A percentile compares a stretch with the other conserved stretches of the same genome.
These are phyloP conservation scores for Entosphenus tridentatus DNA, from an alignment of 2,113 vertebrate genomes.

Conservation along the genomic window DNA sequence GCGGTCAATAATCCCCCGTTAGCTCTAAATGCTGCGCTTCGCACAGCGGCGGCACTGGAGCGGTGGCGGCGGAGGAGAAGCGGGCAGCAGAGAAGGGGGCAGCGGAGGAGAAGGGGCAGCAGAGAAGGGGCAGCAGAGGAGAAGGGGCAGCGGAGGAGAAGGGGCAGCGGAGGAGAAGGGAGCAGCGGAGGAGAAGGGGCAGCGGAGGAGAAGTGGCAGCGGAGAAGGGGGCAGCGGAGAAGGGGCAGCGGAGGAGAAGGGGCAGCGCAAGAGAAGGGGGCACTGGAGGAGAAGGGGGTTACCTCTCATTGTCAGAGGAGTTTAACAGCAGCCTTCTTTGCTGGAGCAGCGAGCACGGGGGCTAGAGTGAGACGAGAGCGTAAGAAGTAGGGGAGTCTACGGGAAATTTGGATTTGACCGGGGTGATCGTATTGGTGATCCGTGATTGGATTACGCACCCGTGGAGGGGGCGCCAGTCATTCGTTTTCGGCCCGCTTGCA, in stretches of 20 bases:
- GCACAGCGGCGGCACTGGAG: background rate
- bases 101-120: background rate
- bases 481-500: too few relatives aligned
- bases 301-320: background rate
- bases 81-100: background rate
- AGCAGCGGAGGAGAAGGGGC: background rate
- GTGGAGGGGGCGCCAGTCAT: too few relatives aligned
- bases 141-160: background rate
- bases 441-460: too few relatives aligned
- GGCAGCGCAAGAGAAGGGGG: background rate
- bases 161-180: background rate
- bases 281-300: background rate
- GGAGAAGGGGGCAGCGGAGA: too few relatives aligned
- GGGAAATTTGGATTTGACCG: too few relatives aligned
- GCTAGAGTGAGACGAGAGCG: too few relatives aligned
- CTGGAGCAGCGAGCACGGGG: too few relatives aligned
- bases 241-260: background rate
- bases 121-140: background rate
- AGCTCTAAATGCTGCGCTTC: background rate
- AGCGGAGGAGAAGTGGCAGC: background rate
- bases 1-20: too few relatives aligned
- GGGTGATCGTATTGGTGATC: too few relatives aligned
- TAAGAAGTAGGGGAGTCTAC: too few relatives aligned
- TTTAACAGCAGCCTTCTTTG: background rate
- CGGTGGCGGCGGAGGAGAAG: background rate